phyloP scores from a whole-genome alignment of 2,113 vertebrate species.

The Rhynchomys soricoides region DNA sequence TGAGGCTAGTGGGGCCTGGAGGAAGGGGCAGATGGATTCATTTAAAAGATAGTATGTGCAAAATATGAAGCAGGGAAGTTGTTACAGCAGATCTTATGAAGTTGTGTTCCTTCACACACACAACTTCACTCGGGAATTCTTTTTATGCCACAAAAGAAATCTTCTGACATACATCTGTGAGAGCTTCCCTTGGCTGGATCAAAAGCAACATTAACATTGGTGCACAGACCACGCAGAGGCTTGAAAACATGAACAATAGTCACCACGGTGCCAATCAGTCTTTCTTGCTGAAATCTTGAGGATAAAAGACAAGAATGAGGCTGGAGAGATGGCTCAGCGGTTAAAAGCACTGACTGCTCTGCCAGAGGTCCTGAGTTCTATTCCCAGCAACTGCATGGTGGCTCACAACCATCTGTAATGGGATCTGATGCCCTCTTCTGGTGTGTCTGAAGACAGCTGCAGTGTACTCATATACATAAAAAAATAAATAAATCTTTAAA shows the following conservation, averaged over 20 bases:
- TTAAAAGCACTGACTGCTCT: no score
- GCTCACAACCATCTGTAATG: no score
- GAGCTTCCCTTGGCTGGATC: background rate
- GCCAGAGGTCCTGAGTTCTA: no score
- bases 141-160: background rate
- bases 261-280: background rate
- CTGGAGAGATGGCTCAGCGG: no score
- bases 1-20: background rate
- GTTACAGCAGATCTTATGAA: background rate
- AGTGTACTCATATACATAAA: no score
- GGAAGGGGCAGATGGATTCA: background rate
- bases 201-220: background rate
- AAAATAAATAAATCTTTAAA: no score
- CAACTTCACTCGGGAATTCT: background rate
- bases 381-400: no score
- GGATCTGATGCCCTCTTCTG: no score
- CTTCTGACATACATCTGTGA: background rate
- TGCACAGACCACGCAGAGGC: background rate
- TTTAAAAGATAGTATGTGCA: background rate
- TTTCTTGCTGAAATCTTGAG: background rate
- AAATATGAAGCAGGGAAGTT: background rate
- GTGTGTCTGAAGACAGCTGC: no score
- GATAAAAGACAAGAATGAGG: background rate
- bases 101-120: background rate
- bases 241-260: background rate